Percentiles rank a stretch among this genome's conserved stretches.
Conservation (phyloP, 1,140 invertebrate species). For the Galleria mellonella region DNA sequence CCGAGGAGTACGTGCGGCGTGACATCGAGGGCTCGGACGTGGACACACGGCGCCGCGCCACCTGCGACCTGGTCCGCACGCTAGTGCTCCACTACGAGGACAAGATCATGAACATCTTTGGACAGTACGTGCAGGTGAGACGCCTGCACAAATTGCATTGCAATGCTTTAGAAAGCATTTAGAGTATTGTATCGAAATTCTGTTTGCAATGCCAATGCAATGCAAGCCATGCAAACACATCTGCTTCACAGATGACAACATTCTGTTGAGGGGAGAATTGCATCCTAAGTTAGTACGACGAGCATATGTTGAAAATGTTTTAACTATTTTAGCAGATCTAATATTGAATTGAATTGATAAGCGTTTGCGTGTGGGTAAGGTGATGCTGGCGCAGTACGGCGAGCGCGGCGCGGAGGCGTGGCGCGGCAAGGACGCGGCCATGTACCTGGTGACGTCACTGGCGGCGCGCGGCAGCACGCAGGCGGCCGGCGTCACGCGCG, state of each 20-base stretch:
- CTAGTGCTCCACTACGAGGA: conserved; percentile 92
- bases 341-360: no score
- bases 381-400: conserved; percentile 87
- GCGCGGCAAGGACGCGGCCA: conserved; percentile 95
- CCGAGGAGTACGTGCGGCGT: conserved; percentile 97
- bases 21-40: conserved; percentile 99
- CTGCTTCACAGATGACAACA: no score
- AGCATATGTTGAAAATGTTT: no score
- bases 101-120: conserved; percentile 94
- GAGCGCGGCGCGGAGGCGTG: conserved; percentile 84
- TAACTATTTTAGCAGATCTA: no score
- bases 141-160: not conserved
- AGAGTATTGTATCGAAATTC: no score
- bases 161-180: no score
- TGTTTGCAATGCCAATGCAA: no score
- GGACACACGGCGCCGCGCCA: conserved; percentile 94
- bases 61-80: conserved; percentile 96
- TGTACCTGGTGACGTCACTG: conserved; percentile 96
- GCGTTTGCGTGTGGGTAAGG: conserved; percentile 67
- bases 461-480: conserved; percentile 94
- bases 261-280: no score
- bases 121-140: conserved; percentile 80
- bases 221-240: no score
- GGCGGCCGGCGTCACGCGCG: conserved; percentile 92
- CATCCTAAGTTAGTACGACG: no score